phyloP scores from a whole-genome alignment of 2,888 invertebrate genomes.

The Apamea epomidion region DNA sequence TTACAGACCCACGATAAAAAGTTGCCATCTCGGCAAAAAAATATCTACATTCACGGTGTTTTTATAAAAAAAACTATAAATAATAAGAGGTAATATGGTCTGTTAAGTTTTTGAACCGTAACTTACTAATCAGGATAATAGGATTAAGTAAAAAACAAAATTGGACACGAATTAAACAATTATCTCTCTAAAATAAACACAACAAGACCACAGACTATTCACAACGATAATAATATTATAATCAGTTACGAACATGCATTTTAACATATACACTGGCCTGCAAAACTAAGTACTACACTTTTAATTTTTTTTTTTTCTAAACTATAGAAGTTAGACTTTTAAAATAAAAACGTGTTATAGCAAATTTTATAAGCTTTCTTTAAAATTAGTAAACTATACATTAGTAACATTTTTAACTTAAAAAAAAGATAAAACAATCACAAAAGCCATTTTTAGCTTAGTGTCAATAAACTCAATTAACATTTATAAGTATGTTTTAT shows the following conservation, averaged over 20 bases:
- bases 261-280: too few relatives aligned
- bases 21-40: not conserved
- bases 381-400: too few relatives aligned
- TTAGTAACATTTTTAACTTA: too few relatives aligned
- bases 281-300: too few relatives aligned
- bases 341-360: too few relatives aligned
- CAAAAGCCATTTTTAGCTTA: too few relatives aligned
- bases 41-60: not conserved
- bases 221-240: not conserved
- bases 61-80: not conserved
- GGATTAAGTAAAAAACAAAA: constrained; percentile 31
- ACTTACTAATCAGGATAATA: constrained; percentile 26
- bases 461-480: too few relatives aligned
- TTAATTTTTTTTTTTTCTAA: too few relatives aligned
- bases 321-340: too few relatives aligned
- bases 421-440: too few relatives aligned
- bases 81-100: constrained; percentile 11
- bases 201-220: constrained; percentile 15
- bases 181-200: constrained; percentile 18
- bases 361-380: too few relatives aligned
- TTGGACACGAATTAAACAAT: not conserved
- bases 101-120: constrained; percentile 27
- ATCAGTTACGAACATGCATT: not conserved
- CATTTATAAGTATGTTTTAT: too few relatives aligned
- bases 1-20: not conserved